Percentiles rank a stretch among this genome's conserved stretches.
Conservation (phyloP, 2,113 vertebrate species). For the Todiramphus saurophagus region DNA sequence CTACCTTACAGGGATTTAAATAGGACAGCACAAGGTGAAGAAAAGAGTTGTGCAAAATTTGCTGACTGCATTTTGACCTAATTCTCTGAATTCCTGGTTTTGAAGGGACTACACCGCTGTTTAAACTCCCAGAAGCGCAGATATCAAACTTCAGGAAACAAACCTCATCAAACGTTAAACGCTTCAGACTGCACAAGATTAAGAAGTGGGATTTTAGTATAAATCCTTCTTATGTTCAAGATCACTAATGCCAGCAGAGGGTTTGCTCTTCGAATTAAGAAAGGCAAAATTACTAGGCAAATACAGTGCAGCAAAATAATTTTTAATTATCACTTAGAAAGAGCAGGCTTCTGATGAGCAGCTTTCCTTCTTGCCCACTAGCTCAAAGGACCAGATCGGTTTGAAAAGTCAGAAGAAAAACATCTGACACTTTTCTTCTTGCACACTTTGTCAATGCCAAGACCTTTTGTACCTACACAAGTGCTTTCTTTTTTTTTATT, state of each 20-base stretch:
- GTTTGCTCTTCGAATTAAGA: slow-evolving; percentile 16
- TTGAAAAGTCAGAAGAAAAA: neutral
- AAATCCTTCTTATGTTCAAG: slow-evolving; percentile 27
- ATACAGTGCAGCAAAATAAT: neutral
- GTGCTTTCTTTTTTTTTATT: no score
- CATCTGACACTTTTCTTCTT: neutral
- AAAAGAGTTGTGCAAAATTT: neutral
- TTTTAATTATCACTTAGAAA: neutral
- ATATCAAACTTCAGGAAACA: slow-evolving; percentile 40
- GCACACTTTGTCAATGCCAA: neutral
- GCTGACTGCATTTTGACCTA: slow-evolving; percentile 1
- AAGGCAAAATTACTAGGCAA: neutral
- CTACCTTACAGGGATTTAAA: neutral
- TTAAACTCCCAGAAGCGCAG: neutral
- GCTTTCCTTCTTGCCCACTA: neutral
- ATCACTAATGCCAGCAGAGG: neutral
- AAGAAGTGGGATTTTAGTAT: slow-evolving; percentile 4
- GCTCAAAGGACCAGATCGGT: neutral
- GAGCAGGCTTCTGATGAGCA: neutral
- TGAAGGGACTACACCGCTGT: neutral
- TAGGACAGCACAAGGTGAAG: neutral
- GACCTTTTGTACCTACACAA: neutral
- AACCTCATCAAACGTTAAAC: neutral
- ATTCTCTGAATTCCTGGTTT: neutral
- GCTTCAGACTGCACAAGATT: neutral